Evolutionary conservation across 2,113 vertebrate species (phyloP).

Genomic region (Peromyscus polionotus): DNA sequence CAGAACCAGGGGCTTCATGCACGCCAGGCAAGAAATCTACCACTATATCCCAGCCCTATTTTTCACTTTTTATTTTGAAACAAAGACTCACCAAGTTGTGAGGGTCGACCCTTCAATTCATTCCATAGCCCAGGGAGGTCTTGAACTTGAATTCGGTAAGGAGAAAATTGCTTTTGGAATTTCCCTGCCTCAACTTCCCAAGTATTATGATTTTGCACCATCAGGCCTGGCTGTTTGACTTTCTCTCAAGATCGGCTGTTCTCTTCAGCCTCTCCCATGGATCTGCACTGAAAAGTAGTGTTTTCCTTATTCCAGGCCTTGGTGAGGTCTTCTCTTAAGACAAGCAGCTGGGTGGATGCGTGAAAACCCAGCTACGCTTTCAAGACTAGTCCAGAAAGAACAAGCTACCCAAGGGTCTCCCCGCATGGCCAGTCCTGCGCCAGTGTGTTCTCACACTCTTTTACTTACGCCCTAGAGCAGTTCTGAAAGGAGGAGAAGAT

Average conservation of each 20-base stretch:
- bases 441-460: background rate
- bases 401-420: background rate
- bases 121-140: background rate
- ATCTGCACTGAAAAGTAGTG: background rate
- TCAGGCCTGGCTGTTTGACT: background rate
- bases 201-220: background rate
- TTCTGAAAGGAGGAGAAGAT: background rate
- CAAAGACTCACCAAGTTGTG: background rate
- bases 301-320: background rate
- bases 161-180: background rate
- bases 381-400: background rate
- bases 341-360: background rate
- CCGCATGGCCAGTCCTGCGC: background rate
- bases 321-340: background rate
- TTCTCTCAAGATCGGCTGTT: background rate
- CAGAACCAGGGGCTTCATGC: background rate
- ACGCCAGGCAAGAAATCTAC: background rate
- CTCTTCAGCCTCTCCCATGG: background rate
- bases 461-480: background rate
- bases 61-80: background rate
- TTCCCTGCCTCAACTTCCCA: background rate
- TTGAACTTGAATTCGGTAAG: background rate
- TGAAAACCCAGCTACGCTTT: background rate
- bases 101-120: background rate
- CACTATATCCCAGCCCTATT: background rate